phyloP scores from a whole-genome alignment of 2,797 vertebrate genomes.

The Mareca penelope region DNA sequence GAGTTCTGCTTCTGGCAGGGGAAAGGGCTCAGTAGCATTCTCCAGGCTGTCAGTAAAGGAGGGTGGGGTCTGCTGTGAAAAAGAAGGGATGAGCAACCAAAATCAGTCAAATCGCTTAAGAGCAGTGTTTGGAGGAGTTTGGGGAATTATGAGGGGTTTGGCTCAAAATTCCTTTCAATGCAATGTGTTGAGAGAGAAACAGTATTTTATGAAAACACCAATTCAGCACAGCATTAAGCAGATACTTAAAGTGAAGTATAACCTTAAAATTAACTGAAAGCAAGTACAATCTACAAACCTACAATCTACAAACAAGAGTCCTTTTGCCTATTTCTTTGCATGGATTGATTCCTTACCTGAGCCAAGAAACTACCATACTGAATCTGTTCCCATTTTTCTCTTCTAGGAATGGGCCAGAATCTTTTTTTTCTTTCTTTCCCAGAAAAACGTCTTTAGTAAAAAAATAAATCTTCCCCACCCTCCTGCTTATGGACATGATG shows the following conservation, averaged over 20 bases:
- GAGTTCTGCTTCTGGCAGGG: background rate
- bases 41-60: background rate
- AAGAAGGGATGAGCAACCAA: background rate
- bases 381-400: background rate
- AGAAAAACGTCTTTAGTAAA: background rate
- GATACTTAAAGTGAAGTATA: background rate
- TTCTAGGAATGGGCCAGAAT: background rate
- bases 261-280: slow-evolving; percentile 4
- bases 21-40: background rate
- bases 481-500: background rate
- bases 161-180: background rate
- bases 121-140: background rate
- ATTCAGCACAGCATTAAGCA: background rate
- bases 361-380: background rate
- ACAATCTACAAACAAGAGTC: background rate
- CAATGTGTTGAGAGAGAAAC: background rate
- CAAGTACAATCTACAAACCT: background rate
- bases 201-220: background rate
- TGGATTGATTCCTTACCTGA: background rate
- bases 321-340: background rate
- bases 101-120: background rate
- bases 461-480: background rate
- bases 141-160: background rate
- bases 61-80: background rate
- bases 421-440: background rate